Percentiles rank a stretch among this genome's conserved stretches.
Conservation (phyloP, 2,113 vertebrate species). For the Cottus gobio region DNA sequence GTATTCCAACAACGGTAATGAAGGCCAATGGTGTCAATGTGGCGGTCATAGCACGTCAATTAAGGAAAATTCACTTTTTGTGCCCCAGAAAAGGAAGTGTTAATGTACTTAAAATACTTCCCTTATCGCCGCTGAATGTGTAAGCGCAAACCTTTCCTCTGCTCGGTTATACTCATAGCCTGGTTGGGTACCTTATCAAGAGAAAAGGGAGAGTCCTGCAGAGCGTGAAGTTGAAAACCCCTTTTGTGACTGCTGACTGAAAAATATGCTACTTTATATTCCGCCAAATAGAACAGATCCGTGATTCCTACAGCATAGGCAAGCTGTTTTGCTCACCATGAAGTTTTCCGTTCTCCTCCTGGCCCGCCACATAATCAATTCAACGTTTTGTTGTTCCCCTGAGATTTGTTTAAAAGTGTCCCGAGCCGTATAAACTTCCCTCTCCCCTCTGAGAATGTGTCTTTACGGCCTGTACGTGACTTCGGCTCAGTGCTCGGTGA, state of each 20-base stretch:
- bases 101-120: neutral
- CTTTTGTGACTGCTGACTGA: slow-evolving; percentile 13
- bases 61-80: slow-evolving; percentile 12
- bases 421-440: neutral
- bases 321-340: slow-evolving; percentile 6
- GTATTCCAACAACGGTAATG: slow-evolving; percentile 22
- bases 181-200: slow-evolving; percentile 21
- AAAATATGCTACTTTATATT: slow-evolving; percentile 12
- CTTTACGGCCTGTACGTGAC: slow-evolving; percentile 11
- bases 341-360: slow-evolving; percentile 1
- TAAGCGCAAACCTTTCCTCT: neutral
- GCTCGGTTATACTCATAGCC: neutral
- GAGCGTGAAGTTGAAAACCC: slow-evolving; percentile 28
- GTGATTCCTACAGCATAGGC: neutral
- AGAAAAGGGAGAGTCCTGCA: neutral
- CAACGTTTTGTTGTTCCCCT: slow-evolving; percentile 11
- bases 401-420: slow-evolving; percentile 40
- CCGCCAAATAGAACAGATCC: neutral
- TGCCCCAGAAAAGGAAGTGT: slow-evolving; percentile 5
- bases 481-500: neutral
- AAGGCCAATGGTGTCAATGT: slow-evolving; percentile 19
- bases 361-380: slow-evolving; percentile 22
- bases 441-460: neutral
- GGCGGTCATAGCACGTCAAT: slow-evolving; percentile 3
- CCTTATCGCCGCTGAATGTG: neutral